phyloP scores from a whole-genome alignment of 2,888 invertebrate genomes.

The Phymatocera aterrima region DNA sequence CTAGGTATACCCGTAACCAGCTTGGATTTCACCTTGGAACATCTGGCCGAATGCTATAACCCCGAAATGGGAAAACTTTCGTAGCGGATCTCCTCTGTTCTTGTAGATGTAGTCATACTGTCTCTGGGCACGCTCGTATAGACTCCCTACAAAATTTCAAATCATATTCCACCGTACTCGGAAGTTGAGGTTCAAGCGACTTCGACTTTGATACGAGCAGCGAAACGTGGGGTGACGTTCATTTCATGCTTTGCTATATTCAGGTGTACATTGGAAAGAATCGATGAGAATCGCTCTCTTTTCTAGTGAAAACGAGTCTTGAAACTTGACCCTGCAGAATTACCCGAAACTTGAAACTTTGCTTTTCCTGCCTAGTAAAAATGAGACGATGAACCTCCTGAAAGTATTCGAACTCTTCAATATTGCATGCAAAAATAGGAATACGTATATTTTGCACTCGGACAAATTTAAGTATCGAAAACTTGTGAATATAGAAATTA shows the following conservation, averaged over 20 bases:
- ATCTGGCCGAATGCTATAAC: slow-evolving; percentile 43
- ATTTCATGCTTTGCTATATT: no score
- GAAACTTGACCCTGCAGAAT: no score
- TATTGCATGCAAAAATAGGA: background rate
- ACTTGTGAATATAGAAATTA: background rate
- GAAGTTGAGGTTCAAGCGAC: background rate
- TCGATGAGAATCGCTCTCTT: no score
- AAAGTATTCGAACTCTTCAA: background rate
- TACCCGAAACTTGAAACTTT: no score
- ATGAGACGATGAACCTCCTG: no score
- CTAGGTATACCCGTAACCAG: background rate
- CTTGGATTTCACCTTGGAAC: background rate
- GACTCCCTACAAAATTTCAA: background rate
- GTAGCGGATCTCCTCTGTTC: slow-evolving; percentile 52
- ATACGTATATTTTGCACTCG: background rate
- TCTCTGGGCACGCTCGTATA: background rate
- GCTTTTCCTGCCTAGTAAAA: no score
- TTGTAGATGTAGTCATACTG: no score
- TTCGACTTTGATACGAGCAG: no score
- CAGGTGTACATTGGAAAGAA: no score
- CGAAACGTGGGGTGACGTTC: no score
- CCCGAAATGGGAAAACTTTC: slow-evolving; percentile 65
- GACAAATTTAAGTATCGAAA: background rate
- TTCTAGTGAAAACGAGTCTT: no score
- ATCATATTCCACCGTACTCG: background rate